Evolutionary conservation across 2,888 invertebrate species (phyloP).

Genomic region (Sturmia bella): DNA sequence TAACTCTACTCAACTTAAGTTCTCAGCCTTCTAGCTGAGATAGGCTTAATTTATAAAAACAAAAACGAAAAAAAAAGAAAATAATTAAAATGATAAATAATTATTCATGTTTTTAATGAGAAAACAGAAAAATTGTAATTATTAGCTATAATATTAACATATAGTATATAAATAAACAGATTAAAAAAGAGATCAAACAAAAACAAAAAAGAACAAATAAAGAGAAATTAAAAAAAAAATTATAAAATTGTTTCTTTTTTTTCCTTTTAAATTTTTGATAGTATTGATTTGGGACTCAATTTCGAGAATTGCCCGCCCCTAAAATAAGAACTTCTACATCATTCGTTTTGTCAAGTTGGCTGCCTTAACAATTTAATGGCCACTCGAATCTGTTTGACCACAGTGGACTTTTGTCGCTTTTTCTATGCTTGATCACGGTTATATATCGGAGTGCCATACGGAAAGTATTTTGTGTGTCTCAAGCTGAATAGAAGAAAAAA

Average conservation of each 20-base stretch:
- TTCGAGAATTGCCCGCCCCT: too few relatives aligned
- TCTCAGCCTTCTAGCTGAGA: constrained; percentile 16
- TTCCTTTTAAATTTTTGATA: too few relatives aligned
- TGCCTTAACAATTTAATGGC: too few relatives aligned
- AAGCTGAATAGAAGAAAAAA: too few relatives aligned
- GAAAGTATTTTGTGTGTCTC: too few relatives aligned
- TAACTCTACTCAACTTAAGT: constrained; percentile 13
- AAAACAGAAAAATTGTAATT: constrained; percentile 70
- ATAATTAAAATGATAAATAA: constrained; percentile 41
- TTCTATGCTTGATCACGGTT: too few relatives aligned
- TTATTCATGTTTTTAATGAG: constrained; percentile 71
- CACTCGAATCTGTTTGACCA: too few relatives aligned
- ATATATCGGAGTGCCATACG: too few relatives aligned
- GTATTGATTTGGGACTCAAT: too few relatives aligned
- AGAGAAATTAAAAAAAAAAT: constrained; percentile 64
- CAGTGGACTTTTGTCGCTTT: too few relatives aligned
- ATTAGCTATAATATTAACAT: constrained; percentile 69
- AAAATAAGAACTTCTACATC: too few relatives aligned
- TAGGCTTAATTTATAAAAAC: constrained; percentile 54
- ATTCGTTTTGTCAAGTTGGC: too few relatives aligned
- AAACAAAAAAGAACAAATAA: constrained; percentile 61
- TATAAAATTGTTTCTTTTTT: not conserved
- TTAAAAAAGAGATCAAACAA: constrained; percentile 53
- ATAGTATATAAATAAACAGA: constrained; percentile 57
- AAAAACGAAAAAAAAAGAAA: constrained; percentile 26